These are phyloP conservation scores for Chelidonichthys spinosus DNA, from an alignment of 2,797 vertebrate species.

Conservation along the genomic window DNA sequence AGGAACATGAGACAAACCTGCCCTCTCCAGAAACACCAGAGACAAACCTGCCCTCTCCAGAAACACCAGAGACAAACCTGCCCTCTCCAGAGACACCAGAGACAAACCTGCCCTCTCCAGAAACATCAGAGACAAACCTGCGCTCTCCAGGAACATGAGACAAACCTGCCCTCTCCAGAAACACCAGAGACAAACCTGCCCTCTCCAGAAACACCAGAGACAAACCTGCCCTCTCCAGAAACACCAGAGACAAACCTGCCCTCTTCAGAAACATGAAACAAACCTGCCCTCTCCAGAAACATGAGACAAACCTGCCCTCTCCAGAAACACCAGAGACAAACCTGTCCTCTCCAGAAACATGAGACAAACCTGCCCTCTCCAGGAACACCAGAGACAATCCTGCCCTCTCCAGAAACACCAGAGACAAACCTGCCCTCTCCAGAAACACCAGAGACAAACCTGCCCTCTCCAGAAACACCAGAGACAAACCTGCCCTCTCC, in stretches of 20 bases:
- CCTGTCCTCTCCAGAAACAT: not conserved
- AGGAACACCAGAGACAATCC: constrained; percentile 56
- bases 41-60: constrained; percentile 38
- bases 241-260: constrained; percentile 48
- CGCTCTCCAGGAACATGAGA: constrained; percentile 47
- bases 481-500: not conserved
- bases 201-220: not conserved
- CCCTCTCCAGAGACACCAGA: not conserved
- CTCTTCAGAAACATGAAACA: not conserved
- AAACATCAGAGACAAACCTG: constrained; percentile 53
- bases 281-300: not conserved
- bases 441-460: constrained; percentile 56
- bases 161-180: constrained; percentile 40
- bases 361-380: not conserved
- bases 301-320: not conserved
- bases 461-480: not conserved
- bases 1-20: constrained; percentile 53
- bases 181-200: constrained; percentile 48
- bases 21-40: constrained; percentile 44
- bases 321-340: constrained; percentile 55
- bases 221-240: constrained; percentile 21
- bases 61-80: constrained; percentile 53
- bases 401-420: not conserved
- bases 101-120: constrained; percentile 1
- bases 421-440: not conserved